Evolutionary conservation across 2,888 invertebrate species (phyloP).

Genomic region (Drosophila rubida): DNA sequence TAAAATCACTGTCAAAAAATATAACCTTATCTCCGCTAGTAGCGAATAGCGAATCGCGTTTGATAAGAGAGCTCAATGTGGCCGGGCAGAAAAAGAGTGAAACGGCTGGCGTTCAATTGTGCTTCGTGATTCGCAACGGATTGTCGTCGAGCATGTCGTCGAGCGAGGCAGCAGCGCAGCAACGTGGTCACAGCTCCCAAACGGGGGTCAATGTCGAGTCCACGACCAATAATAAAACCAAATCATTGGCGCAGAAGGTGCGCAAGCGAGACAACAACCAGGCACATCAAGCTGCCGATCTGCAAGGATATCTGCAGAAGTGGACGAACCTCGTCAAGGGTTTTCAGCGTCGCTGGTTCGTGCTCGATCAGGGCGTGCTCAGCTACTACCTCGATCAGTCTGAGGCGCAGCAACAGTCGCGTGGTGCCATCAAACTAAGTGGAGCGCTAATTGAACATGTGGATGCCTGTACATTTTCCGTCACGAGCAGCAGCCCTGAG

Average conservation of each 20-base stretch:
- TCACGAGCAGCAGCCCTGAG: conserved; percentile 94
- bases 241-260: conserved; percentile 23
- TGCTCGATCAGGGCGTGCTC: conserved; percentile 97
- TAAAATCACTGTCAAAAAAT: conserved; percentile 2
- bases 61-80: conserved; percentile 41
- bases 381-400: conserved; percentile 95
- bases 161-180: conserved; percentile 17
- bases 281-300: conserved; percentile 58
- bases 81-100: conserved; percentile 6
- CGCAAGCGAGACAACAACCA: conserved; percentile 16
- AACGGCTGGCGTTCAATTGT: conserved; percentile 13
- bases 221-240: conserved; percentile 16
- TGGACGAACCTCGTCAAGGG: conserved; percentile 99
- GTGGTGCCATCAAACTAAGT: conserved; percentile 98
- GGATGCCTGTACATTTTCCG: conserved; percentile 97
- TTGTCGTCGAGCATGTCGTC: conserved; percentile 53
- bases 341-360: conserved; percentile 99
- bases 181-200: conserved; percentile 6
- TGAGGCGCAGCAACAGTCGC: conserved; percentile 98
- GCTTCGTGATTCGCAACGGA: conserved; percentile 27
- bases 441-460: conserved; percentile 97
- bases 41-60: background rate
- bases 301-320: conserved; percentile 96
- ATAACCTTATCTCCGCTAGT: conserved; percentile 1
- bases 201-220: background rate